Base-by-base conservation (phyloP, 1,140 invertebrate genomes). In the Caenorhabditis tropicalis region DNA sequence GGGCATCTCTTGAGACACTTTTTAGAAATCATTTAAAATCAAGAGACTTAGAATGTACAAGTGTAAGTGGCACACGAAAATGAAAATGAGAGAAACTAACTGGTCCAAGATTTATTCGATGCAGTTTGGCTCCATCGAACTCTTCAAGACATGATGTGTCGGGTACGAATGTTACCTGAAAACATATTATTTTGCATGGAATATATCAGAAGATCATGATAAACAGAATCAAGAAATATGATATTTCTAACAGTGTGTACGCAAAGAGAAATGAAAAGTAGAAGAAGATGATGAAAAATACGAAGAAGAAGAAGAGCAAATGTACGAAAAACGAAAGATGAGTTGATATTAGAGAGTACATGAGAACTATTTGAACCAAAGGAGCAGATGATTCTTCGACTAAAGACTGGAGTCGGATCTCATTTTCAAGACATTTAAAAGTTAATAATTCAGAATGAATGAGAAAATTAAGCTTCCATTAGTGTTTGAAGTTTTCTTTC, bases 21-120 rank as follows among this genome's bases (percentile, higher is more conserved):
- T 36, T 33, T 74, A 21, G 36, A 74, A 5, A 43, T 21, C 10
- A 65, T 33, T 65, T 5, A 24, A 74, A 74, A 10, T 74, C 19
- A 24, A 24, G 36, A 74, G 65, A 74, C 65, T n/a, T 29, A 43
- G 65, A 74, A 43, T 43, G 36, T 36, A 74, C 36, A 74, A 43
- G 33, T 70, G 19, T 51, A 51, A 36, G 33, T 43, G 65, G 36
- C 19, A 46, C 9, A 46, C 5, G 31, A 21, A 36, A 36, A 6
- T 36, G 5, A 36, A n/a, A 74, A 74, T 19, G 15, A 74, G 29
- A 74, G 6, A 31, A 74, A 74, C 65, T 74, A 74, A 74, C 65
- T 74, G 65, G 65, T 74, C 65, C 65, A 39, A 74, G 65, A 24
- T 74, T 74, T 74, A 74, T 74, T 15, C 65, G 33, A 74, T 74